phyloP scores from a whole-genome alignment of 2,888 invertebrate genomes.

The Monoplex corrugatus region DNA sequence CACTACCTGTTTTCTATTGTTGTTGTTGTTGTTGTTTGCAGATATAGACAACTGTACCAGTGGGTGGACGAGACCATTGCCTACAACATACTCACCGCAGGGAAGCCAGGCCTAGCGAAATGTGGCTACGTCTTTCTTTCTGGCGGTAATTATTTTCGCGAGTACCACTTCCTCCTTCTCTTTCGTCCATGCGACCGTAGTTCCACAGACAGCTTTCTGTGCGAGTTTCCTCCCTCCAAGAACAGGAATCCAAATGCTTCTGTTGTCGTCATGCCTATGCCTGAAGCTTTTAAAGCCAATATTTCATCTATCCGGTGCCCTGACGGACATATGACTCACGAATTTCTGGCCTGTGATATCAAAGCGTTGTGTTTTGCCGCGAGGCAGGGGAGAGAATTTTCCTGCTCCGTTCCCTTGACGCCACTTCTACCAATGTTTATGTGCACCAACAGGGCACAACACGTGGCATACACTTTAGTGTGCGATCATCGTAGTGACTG shows the following conservation, averaged over 20 bases:
- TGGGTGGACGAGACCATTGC: not conserved
- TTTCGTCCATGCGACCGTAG: not conserved
- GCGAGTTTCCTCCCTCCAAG: not conserved
- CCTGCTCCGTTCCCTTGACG: no score
- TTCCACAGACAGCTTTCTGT: not conserved
- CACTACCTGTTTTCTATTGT: no score
- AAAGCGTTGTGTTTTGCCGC: not conserved
- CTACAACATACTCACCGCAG: not conserved
- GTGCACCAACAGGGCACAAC: not conserved
- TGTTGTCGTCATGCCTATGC: not conserved
- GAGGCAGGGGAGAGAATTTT: no score
- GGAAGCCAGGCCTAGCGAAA: not conserved
- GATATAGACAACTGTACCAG: not conserved
- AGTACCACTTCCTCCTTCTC: not conserved
- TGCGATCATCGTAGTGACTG: not conserved
- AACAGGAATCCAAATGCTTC: not conserved
- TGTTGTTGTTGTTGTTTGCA: not conserved
- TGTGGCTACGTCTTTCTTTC: not conserved
- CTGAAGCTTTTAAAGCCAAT: not conserved
- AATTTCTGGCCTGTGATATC: not conserved
- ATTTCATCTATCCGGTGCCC: not conserved
- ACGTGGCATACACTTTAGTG: not conserved
- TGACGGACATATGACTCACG: not conserved
- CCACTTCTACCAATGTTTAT: constrained; percentile 1
- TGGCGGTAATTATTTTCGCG: not conserved